Evolutionary conservation across 2,888 invertebrate genomes (phyloP), one percentile per base, ranked within the genome.

Genomic region (Dolichopus griseipennis): DNA sequence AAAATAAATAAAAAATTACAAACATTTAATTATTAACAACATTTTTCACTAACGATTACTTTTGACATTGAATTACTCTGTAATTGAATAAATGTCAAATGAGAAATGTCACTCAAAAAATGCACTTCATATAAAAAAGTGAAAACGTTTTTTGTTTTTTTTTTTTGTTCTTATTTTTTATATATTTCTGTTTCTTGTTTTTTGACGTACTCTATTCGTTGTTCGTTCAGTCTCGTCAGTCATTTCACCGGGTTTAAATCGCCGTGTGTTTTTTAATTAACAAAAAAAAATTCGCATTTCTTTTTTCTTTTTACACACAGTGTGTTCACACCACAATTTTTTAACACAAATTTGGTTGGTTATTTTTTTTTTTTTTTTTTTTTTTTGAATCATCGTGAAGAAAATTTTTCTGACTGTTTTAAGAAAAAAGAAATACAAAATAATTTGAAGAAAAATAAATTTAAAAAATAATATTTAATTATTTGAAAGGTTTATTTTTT

Each of bases 361-460:
- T n/a, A n/a, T n/a, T n/a, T n/a, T n/a, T n/a, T n/a, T n/a, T 41
- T 41, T 41, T 52, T 52, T 52, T 52, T 52, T 41, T 41, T 41
- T 52, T 52, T 52, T 52, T 52, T 52, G 52, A 52, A 52, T 52
- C n/a, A 52, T 52, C 52, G 15, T 52, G 6, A 52, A 41, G 41
- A 41, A 52, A 52, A 18, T 52, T n/a, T 43, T 52, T 18, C 18
- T 52, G 15, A 52, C 52, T 52, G 52, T 15, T 52, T 52, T n/a
- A 52, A 52, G 52, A 18, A 52, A 15, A 52, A 52, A 52, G 52
- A 18, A 52, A 18, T 52, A n/a, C n/a, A 52, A 52, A 52, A 18
- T 52, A 18, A 52, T 52, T 52, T 52, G 37, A 37, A 37, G 8
- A 27, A 27, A 27, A 27, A 27, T 27, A 27, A 37, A 37, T 37